Evolutionary conservation across 2,888 invertebrate genomes (phyloP), one percentile per base, ranked within the genome.

Genomic region (Apotomis betuletana): DNA sequence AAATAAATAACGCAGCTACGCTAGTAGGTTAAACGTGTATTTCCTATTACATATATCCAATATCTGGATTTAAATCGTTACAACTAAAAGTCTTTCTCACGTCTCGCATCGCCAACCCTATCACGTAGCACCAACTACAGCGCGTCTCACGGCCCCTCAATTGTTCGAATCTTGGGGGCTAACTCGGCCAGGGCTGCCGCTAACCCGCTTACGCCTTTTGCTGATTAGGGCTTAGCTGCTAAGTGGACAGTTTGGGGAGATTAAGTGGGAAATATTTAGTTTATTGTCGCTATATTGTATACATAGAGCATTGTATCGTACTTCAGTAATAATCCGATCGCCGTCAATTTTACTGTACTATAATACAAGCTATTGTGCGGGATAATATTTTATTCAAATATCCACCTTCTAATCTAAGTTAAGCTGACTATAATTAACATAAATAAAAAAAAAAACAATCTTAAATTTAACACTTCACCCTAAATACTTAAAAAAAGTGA

Each of bases 131-230:
- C 85, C 84, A 88, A 90, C 89, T 83, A 83, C 85, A 80, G 82
- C 80, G 78, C 79, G 79, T 75, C 78, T 76, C 75, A 74, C 74
- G 61, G 71, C 72, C 65, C 77, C 80, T 81, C 89, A 87, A 92
- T 91, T 91, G 91, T 89, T 90, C 85, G 87, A 92, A 92, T 91
- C 91, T 92, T 91, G 91, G 89, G 83, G 83, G 80, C 88, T 91
- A 91, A 91, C 89, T 87, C 85, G 86, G 87, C 89, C 86, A 85
- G 79, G 75, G 71, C 67, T 71, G 71, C 49, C 67, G 13, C 88
- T 89, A 91, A 90, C 86, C 87, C 88, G 88, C 88, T 90, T 89
- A 87, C 71, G 71, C 67, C 71, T 70, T 70, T 71, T 70, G 71
- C 70, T 70, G 70, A 74, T 67, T 67, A 70, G 46, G 67, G 67